A percentile compares a stretch with the other conserved stretches of the same genome.
Conservation (phyloP, 2,797 vertebrate genomes). For the Sebastes kiyomatsui region DNA sequence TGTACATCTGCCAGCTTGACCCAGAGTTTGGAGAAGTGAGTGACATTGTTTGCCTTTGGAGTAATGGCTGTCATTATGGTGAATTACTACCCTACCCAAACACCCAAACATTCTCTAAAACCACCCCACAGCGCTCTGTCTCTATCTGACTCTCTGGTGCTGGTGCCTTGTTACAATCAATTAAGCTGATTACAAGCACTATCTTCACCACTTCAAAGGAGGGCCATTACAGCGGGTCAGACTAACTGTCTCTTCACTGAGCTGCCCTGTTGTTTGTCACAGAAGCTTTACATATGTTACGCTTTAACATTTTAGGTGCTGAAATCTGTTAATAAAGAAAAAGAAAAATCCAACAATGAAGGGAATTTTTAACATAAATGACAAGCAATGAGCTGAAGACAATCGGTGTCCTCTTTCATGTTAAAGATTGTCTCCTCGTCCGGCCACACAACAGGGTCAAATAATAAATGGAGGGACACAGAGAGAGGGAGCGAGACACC, state of each 20-base stretch:
- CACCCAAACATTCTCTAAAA: constrained; percentile 66
- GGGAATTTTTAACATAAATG: constrained; percentile 30
- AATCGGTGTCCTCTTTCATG: constrained; percentile 60
- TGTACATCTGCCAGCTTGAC: constrained; percentile 56
- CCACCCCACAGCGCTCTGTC: constrained; percentile 56
- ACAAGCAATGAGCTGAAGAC: constrained; percentile 47
- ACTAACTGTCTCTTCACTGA: constrained; percentile 72
- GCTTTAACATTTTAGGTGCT: constrained; percentile 12
- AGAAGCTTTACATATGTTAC: constrained; percentile 7
- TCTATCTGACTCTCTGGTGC: constrained; percentile 59
- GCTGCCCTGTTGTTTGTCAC: constrained; percentile 63
- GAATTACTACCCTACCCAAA: constrained; percentile 78
- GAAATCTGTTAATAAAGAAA: constrained; percentile 27
- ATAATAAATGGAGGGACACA: constrained; percentile 70
- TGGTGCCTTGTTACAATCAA: constrained; percentile 82
- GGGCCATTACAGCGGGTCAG: constrained; percentile 71
- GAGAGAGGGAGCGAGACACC: constrained; percentile 74
- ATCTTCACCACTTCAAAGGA: constrained; percentile 80
- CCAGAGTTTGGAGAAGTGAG: constrained; percentile 62
- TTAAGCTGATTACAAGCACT: constrained; percentile 82
- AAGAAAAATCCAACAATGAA: not conserved
- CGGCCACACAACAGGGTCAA: constrained; percentile 71
- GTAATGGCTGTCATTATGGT: constrained; percentile 81
- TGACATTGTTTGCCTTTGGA: constrained; percentile 78
- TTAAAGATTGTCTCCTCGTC: constrained; percentile 56